A percentile compares a stretch with the other conserved stretches of the same genome.
phyloP scores from a whole-genome alignment of 2,888 invertebrate species.

The Pyralis farinalis region DNA sequence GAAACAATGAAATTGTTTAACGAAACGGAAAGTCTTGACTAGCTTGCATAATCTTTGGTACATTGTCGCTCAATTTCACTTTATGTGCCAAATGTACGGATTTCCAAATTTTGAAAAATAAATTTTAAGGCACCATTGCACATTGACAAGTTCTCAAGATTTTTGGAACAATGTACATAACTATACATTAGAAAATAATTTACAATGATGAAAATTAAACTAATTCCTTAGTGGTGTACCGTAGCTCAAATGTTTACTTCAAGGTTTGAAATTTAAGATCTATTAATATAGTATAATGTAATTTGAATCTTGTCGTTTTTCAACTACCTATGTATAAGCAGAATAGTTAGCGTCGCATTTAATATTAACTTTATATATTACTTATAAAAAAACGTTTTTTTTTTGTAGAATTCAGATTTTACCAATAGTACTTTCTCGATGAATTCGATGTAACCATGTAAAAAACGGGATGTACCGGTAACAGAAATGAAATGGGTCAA shows the following conservation, averaged over 20 bases:
- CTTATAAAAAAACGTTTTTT: too few relatives aligned
- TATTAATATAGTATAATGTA: slow-evolving; percentile 21
- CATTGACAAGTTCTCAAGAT: slow-evolving; percentile 39
- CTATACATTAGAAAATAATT: slow-evolving; percentile 57
- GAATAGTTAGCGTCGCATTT: slow-evolving; percentile 22
- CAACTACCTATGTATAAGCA: slow-evolving; percentile 25
- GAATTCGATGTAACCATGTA: too few relatives aligned
- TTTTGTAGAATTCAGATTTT: too few relatives aligned
- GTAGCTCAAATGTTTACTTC: slow-evolving; percentile 71
- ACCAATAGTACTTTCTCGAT: too few relatives aligned
- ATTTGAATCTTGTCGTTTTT: slow-evolving; percentile 36
- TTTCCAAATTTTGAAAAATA: slow-evolving; percentile 26
- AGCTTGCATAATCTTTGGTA: slow-evolving; percentile 47
- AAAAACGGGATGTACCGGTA: too few relatives aligned
- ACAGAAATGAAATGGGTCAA: too few relatives aligned
- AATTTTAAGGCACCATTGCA: slow-evolving; percentile 32
- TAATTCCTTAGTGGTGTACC: slow-evolving; percentile 57
- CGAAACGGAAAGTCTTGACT: slow-evolving; percentile 35
- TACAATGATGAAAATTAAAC: slow-evolving; percentile 37
- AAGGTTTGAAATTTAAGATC: slow-evolving; percentile 54
- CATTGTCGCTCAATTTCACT: slow-evolving; percentile 55
- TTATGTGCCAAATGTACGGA: slow-evolving; percentile 57
- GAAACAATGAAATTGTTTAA: slow-evolving; percentile 18
- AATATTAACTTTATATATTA: too few relatives aligned
- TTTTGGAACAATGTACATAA: slow-evolving; percentile 76